Evolutionary conservation across 35 echinoderm and acorn worm genomes (phyloP).

Genomic region (Strongylocentrotus purpuratus): DNA sequence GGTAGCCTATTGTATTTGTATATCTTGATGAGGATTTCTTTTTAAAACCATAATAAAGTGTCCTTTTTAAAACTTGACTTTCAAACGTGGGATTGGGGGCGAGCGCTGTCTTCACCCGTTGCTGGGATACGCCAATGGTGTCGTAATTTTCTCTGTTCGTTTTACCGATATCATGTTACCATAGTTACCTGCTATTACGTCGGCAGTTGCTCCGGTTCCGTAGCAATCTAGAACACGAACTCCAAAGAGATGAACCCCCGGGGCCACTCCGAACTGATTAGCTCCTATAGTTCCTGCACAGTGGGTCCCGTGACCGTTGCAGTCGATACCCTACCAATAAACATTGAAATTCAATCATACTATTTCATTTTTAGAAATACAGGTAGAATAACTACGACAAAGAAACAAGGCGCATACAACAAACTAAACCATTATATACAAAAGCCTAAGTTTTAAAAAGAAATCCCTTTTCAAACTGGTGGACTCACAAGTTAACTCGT

Average conservation of each 20-base stretch:
- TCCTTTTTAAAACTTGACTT: too few relatives aligned
- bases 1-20: too few relatives aligned
- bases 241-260: not conserved
- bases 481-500: too few relatives aligned
- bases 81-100: too few relatives aligned
- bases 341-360: not conserved
- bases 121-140: too few relatives aligned
- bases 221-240: not conserved
- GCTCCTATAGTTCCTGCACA: not conserved
- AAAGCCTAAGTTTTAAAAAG: not conserved
- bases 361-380: too few relatives aligned
- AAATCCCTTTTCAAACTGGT: not conserved
- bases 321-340: not conserved
- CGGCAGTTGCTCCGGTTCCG: not conserved
- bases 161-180: too few relatives aligned
- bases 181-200: not conserved
- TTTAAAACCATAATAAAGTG: too few relatives aligned
- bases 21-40: too few relatives aligned
- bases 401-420: not conserved
- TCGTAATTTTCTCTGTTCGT: too few relatives aligned
- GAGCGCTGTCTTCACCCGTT: too few relatives aligned
- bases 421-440: not conserved
- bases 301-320: not conserved
- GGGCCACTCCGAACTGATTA: not conserved
- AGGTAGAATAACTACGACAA: not conserved